Evolutionary conservation across 2,797 vertebrate genomes (phyloP).

Genomic region (Tragopan temminckii): DNA sequence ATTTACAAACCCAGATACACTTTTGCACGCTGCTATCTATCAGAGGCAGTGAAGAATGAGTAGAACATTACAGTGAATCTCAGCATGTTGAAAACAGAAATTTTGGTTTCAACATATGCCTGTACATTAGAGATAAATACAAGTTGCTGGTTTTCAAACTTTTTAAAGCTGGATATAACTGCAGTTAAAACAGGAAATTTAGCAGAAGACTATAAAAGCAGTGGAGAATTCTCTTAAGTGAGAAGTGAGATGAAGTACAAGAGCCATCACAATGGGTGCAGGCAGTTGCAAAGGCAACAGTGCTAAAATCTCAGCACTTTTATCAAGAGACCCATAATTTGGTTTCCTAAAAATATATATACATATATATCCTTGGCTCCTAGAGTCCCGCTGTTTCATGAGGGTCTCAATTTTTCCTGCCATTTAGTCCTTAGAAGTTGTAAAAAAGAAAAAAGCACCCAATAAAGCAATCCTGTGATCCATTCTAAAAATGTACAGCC

Average conservation of each 20-base stretch:
- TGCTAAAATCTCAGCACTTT: not conserved
- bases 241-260: not conserved
- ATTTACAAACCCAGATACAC: not conserved
- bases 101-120: not conserved
- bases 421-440: not conserved
- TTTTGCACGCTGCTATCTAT: not conserved
- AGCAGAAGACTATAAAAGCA: not conserved
- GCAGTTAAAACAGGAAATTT: not conserved
- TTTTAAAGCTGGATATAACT: not conserved
- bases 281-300: not conserved
- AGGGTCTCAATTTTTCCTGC: not conserved
- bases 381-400: not conserved
- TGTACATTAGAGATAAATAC: not conserved
- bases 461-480: not conserved
- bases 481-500: not conserved
- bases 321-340: not conserved
- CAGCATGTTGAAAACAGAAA: not conserved
- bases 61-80: not conserved
- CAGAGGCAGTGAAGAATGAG: not conserved
- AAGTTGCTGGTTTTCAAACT: not conserved
- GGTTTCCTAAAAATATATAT: not conserved
- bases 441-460: not conserved
- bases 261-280: not conserved
- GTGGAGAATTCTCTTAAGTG: not conserved
- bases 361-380: not conserved